A percentile compares a stretch with the other conserved stretches of the same genome.
Evolutionary conservation across 2,888 invertebrate species (phyloP).

Genomic region (Chalcosyrphus nemorum): DNA sequence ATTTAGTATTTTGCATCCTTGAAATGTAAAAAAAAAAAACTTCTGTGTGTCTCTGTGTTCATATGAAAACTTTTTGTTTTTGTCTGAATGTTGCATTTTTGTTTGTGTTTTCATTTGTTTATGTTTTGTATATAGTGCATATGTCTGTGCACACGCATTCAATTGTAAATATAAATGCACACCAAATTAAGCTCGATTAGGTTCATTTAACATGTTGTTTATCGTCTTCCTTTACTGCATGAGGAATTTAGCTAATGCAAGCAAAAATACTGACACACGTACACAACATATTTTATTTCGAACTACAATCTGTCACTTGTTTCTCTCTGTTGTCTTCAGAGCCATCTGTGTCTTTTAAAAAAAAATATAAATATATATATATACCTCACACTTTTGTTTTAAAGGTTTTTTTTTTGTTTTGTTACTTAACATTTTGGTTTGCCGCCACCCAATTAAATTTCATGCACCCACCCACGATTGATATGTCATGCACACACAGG

Average conservation of each 20-base stretch:
- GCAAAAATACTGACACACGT: background rate
- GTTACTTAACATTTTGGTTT: background rate
- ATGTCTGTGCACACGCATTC: conserved; percentile 1
- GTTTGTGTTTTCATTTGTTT: background rate
- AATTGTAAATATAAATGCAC: conserved; percentile 1
- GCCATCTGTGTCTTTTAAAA: background rate
- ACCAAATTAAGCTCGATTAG: background rate
- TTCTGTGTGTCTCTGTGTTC: background rate
- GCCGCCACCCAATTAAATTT: background rate
- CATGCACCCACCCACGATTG: background rate
- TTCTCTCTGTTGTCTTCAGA: background rate
- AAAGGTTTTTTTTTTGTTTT: background rate
- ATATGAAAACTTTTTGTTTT: too few relatives aligned
- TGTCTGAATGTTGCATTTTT: conserved; percentile 13
- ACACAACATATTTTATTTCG: background rate
- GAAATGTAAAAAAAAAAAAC: background rate
- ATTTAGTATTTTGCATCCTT: background rate
- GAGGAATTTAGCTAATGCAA: background rate
- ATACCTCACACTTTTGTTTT: background rate
- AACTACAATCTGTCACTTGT: background rate
- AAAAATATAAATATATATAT: background rate
- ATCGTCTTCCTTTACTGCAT: background rate
- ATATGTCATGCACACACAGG: conserved; percentile 10
- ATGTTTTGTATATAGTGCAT: conserved; percentile 9
- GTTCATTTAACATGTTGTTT: background rate